Conservation (phyloP, 2,113 vertebrate species). For the Alligator mississippiensis region DNA sequence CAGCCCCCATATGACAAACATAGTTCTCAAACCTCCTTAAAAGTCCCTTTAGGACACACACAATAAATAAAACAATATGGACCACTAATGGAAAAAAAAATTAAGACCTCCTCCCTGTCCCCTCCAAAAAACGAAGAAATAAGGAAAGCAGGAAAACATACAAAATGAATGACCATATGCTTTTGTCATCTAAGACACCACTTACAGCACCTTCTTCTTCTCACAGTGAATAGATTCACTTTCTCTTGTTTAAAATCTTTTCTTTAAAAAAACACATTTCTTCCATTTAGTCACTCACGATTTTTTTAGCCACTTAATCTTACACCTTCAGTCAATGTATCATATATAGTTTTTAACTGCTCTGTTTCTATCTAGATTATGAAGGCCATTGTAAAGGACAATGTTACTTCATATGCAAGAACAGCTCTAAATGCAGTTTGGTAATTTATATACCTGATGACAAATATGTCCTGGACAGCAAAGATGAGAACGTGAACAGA, state of each 20-base stretch:
- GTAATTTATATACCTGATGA: neutral
- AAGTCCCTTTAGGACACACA: constrained; percentile 60
- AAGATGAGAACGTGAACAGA: neutral
- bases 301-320: neutral
- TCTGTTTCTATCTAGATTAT: neutral
- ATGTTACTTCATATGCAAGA: neutral
- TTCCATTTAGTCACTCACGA: neutral
- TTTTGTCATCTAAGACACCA: constrained; percentile 25
- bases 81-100: neutral
- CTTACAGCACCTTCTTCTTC: neutral
- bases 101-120: neutral
- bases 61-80: constrained; percentile 49
- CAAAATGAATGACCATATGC: neutral
- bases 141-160: neutral
- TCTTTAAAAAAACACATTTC: neutral
- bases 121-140: neutral
- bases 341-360: neutral
- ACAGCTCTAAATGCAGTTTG: neutral
- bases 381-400: accelerated
- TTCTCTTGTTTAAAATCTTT: neutral
- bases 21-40: constrained; percentile 61
- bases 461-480: neutral
- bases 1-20: constrained; percentile 66
- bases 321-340: neutral
- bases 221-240: neutral